Percentiles rank a stretch among this genome's conserved stretches.
These are phyloP conservation scores for Acropora tenuis DNA, from an alignment of 64 coral and sea anemone genomes.

Conservation along the genomic window DNA sequence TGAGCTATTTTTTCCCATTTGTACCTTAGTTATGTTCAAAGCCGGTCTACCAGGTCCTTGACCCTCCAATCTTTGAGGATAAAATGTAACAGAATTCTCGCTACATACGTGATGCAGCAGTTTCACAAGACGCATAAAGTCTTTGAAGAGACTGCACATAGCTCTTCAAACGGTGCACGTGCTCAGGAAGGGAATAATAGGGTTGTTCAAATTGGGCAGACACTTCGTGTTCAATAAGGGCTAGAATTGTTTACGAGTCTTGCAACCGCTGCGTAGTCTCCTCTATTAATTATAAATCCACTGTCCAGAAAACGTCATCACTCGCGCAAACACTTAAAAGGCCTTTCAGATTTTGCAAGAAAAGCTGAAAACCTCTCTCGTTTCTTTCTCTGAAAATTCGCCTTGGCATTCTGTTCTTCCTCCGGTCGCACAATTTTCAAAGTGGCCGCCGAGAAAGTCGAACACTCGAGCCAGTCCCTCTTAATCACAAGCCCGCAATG, in stretches of 20 bases:
- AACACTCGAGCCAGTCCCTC: neutral
- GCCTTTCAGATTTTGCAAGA: constrained; percentile 19
- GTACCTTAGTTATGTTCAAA: too few relatives aligned
- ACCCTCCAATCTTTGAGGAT: too few relatives aligned
- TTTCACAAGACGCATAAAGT: too few relatives aligned
- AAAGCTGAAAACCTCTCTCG: neutral
- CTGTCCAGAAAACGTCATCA: constrained; percentile 8
- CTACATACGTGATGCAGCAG: too few relatives aligned
- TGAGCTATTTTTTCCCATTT: constrained; percentile 20
- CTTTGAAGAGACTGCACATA: too few relatives aligned
- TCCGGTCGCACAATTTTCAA: neutral
- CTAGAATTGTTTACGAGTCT: neutral
- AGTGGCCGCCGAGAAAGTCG: neutral
- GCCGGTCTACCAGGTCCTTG: too few relatives aligned
- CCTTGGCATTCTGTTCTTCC: neutral
- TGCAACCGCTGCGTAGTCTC: neutral
- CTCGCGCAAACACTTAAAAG: neutral
- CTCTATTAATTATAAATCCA: constrained; percentile 9
- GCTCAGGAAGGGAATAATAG: too few relatives aligned
- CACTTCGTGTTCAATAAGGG: neutral
- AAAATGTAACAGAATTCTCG: too few relatives aligned
- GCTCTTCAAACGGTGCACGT: too few relatives aligned
- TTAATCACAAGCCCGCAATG: too few relatives aligned
- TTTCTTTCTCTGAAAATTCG: constrained; percentile 26
- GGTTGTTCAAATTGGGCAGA: too few relatives aligned